These are phyloP conservation scores for Cylindroiulus punctatus DNA, from an alignment of 2,888 invertebrate species.

Conservation along the genomic window DNA sequence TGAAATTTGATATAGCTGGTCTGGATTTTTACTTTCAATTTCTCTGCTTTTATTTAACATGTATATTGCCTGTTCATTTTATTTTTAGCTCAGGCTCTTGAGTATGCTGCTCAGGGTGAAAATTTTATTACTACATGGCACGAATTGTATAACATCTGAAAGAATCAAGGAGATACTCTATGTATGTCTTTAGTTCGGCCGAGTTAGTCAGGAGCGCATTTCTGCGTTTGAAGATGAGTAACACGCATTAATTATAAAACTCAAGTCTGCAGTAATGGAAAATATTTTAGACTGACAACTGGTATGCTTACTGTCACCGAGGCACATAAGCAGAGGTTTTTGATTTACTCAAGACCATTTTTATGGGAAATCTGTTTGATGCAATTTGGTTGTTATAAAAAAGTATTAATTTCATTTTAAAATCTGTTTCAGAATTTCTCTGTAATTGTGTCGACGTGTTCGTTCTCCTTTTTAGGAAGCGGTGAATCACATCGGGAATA, in stretches of 20 bases:
- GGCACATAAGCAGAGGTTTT: not conserved
- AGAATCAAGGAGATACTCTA: too few species aligned
- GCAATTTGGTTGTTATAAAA: not conserved
- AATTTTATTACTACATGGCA: too few species aligned
- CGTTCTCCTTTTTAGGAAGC: constrained; percentile 27
- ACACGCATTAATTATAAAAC: not conserved
- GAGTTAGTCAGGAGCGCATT: not conserved
- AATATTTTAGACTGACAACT: not conserved
- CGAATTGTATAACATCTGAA: too few species aligned
- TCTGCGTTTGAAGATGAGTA: not conserved
- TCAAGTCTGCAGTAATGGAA: not conserved
- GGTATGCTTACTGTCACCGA: not conserved
- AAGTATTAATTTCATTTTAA: constrained; percentile 21
- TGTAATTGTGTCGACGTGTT: constrained; percentile 32
- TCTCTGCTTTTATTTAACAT: too few species aligned
- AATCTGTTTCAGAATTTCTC: constrained; percentile 32
- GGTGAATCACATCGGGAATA: not conserved
- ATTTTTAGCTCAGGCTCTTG: too few species aligned
- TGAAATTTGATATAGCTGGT: too few species aligned
- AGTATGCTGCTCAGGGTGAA: too few species aligned
- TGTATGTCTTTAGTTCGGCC: too few species aligned
- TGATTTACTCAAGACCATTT: not conserved
- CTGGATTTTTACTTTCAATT: too few species aligned
- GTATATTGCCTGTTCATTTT: too few species aligned
- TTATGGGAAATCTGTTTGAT: not conserved